These are phyloP conservation scores for Myotis daubentonii DNA, from an alignment of 2,797 vertebrate genomes.

Conservation along the genomic window DNA sequence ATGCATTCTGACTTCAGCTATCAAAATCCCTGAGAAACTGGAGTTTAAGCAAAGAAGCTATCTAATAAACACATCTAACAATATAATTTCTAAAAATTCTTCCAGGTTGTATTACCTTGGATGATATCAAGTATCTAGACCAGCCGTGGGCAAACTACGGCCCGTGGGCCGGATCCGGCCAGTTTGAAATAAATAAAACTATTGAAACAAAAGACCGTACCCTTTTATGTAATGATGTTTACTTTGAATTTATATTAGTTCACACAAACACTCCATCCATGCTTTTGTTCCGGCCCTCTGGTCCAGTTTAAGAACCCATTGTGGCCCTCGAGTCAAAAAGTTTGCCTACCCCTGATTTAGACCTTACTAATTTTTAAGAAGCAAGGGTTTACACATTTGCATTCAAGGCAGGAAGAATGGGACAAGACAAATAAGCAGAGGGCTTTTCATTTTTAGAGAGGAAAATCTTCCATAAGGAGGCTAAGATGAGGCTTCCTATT, in stretches of 20 bases:
- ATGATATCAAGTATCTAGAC: not conserved
- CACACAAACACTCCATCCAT: too few species aligned
- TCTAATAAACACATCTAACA: not conserved
- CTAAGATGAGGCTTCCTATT: not conserved
- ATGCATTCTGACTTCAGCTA: not conserved
- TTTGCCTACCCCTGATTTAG: not conserved
- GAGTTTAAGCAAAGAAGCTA: not conserved
- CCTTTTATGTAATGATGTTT: too few species aligned
- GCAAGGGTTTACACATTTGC: not conserved
- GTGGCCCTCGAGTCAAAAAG: too few species aligned
- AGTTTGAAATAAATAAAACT: too few species aligned
- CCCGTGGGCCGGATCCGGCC: too few species aligned
- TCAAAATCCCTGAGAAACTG: not conserved
- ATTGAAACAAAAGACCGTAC: too few species aligned
- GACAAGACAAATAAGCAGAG: not conserved
- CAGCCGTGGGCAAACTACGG: not conserved
- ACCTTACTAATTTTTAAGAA: constrained; percentile 11
- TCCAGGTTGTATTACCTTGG: not conserved
- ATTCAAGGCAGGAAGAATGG: not conserved
- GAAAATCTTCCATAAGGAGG: not conserved
- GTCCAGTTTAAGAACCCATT: too few species aligned
- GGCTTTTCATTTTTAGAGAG: not conserved
- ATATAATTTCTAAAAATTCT: not conserved
- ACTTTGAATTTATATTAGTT: too few species aligned
- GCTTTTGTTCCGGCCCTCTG: too few species aligned